Percentiles rank a stretch among this genome's conserved stretches.
Conservation (phyloP, 2,797 vertebrate genomes). For the Tragelaphus eurycerus region DNA sequence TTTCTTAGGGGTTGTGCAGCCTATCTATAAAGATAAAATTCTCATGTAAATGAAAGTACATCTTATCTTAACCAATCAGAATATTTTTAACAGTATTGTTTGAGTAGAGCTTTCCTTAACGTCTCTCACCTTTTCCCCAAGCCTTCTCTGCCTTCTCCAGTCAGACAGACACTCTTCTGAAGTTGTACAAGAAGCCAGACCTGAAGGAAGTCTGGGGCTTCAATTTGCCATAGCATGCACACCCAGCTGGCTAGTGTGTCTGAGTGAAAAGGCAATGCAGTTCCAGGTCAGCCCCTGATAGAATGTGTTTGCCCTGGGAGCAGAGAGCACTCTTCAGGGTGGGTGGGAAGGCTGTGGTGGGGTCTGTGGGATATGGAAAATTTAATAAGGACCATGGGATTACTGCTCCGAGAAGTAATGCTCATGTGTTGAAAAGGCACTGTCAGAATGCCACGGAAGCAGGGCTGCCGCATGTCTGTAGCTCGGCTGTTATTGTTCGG, state of each 20-base stretch:
- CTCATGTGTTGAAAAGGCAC: neutral
- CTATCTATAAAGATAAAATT: slow-evolving; percentile 73
- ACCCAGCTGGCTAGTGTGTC: slow-evolving; percentile 45
- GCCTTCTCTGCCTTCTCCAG: slow-evolving; percentile 14
- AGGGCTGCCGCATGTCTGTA: slow-evolving; percentile 52
- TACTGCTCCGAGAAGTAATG: slow-evolving; percentile 41
- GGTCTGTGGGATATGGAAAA: slow-evolving; percentile 66
- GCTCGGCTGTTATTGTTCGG: neutral
- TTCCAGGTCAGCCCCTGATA: slow-evolving; percentile 72
- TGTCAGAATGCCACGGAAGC: neutral
- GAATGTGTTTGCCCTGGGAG: neutral
- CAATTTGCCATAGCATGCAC: neutral
- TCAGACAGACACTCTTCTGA: neutral
- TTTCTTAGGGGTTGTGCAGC: slow-evolving; percentile 54
- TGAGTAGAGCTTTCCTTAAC: slow-evolving; percentile 16
- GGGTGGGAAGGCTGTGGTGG: slow-evolving; percentile 50
- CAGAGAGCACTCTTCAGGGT: slow-evolving; percentile 45
- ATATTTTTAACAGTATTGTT: slow-evolving; percentile 41
- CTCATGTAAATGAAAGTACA: slow-evolving; percentile 67
- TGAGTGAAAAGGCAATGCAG: neutral
- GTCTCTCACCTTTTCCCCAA: slow-evolving; percentile 28
- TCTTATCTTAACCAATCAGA: slow-evolving; percentile 58
- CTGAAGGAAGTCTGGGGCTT: slow-evolving; percentile 40
- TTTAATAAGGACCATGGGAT: slow-evolving; percentile 52
- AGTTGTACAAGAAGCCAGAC: slow-evolving; percentile 7